phyloP scores from a whole-genome alignment of 1,140 invertebrate genomes.

The honey bee (Apis mellifera) region DNA sequence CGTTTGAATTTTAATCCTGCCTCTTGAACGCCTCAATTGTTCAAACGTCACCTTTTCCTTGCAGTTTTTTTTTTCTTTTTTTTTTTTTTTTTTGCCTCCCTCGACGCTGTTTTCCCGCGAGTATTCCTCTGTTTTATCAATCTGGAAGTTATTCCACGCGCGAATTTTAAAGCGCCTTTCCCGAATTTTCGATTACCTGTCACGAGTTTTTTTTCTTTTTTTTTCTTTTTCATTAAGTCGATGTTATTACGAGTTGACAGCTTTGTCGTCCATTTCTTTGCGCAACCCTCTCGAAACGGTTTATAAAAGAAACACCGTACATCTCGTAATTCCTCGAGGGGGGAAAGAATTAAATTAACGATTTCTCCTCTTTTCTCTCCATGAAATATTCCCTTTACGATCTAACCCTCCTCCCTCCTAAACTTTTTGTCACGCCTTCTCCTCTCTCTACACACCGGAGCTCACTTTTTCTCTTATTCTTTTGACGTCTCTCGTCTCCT shows the following conservation, averaged over 20 bases:
- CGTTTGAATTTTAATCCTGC: constrained; percentile 53
- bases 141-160: background rate
- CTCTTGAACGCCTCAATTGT: constrained; percentile 26
- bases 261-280: background rate
- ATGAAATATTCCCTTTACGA: background rate
- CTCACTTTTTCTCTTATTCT: background rate
- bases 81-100: too few relatives aligned
- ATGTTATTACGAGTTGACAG: background rate
- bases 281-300: background rate
- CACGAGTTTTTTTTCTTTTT: background rate
- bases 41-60: constrained; percentile 14
- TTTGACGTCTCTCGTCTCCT: constrained; percentile 3
- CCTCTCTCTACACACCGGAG: background rate
- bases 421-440: background rate
- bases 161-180: background rate
- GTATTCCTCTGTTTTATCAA: background rate
- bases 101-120: too few relatives aligned
- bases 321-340: background rate
- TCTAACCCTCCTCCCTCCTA: background rate
- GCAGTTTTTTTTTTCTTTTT: too few relatives aligned
- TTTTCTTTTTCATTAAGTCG: background rate
- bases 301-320: background rate
- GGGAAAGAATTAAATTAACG: constrained; percentile 22
- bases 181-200: background rate
- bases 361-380: background rate